A percentile compares a stretch with the other conserved stretches of the same genome.
Conservation (phyloP, 1,140 invertebrate genomes). For the Drosophila punjabiensis region DNA sequence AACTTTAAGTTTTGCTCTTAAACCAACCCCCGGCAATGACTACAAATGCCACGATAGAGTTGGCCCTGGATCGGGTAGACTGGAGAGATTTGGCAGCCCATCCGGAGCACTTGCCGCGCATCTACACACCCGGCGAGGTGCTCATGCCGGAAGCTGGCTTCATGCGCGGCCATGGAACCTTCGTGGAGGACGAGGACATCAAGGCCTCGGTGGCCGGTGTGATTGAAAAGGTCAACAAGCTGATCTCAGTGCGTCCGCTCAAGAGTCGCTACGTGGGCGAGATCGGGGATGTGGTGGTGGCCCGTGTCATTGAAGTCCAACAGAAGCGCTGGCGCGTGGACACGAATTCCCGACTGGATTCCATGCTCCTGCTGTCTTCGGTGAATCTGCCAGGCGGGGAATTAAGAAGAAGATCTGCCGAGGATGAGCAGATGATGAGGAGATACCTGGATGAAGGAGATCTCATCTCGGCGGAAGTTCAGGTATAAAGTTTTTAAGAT, state of each 20-base stretch:
- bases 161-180: constrained; percentile 99
- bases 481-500: constrained; percentile 21
- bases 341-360: constrained; percentile 95
- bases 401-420: constrained; percentile 94
- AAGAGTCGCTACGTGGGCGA: constrained; percentile 97
- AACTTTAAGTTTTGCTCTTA: neutral
- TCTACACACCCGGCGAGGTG: constrained; percentile 95
- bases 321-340: constrained; percentile 89
- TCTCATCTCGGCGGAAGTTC: constrained; percentile 98
- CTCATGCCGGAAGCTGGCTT: constrained; percentile 93
- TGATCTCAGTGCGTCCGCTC: constrained; percentile 95
- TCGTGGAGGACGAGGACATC: constrained; percentile 92
- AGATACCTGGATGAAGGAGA: constrained; percentile 98
- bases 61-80: constrained; percentile 87
- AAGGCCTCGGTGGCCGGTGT: constrained; percentile 97
- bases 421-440: constrained; percentile 99
- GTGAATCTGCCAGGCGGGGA: constrained; percentile 97
- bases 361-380: constrained; percentile 94
- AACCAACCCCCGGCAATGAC: constrained; percentile 39
- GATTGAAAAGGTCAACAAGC: constrained; percentile 97
- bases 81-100: constrained; percentile 87
- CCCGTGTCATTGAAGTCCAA: constrained; percentile 92
- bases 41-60: constrained; percentile 83
- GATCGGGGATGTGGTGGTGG: constrained; percentile 98
- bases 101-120: constrained; percentile 87